These are phyloP conservation scores for Tholera decimalis DNA, from an alignment of 2,888 invertebrate species.

Conservation along the genomic window DNA sequence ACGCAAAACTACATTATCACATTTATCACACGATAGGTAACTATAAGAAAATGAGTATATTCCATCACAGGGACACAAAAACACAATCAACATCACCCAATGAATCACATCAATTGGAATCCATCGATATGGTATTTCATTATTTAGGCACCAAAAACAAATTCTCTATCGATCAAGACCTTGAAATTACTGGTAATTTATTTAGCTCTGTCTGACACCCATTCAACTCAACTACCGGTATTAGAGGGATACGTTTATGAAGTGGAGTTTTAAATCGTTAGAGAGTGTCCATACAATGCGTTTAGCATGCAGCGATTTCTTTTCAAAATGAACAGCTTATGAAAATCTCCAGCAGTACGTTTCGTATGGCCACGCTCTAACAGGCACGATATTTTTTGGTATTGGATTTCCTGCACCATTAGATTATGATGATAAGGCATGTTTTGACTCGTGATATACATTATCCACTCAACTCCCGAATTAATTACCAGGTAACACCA, in stretches of 20 bases:
- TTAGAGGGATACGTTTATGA: slow-evolving; percentile 32
- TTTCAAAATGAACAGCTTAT: background rate
- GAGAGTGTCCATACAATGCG: slow-evolving; percentile 9
- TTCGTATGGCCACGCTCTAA: slow-evolving; percentile 25
- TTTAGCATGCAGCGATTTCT: background rate
- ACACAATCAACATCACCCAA: background rate
- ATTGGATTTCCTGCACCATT: slow-evolving; percentile 47
- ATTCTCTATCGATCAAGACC: background rate
- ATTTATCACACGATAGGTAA: background rate
- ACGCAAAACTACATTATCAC: background rate
- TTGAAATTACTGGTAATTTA: background rate
- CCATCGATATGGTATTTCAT: background rate
- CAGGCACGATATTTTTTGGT: slow-evolving; percentile 37
- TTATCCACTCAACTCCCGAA: slow-evolving; percentile 35
- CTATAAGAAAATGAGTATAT: background rate
- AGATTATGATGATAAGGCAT: slow-evolving; percentile 38
- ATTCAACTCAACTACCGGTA: slow-evolving; percentile 13
- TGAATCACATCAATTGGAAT: background rate
- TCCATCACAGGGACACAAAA: background rate
- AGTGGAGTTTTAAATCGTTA: slow-evolving; percentile 4
- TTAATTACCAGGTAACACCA: slow-evolving; percentile 31
- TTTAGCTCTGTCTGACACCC: background rate
- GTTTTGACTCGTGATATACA: slow-evolving; percentile 47
- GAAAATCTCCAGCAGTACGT: background rate
- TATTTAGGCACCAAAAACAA: background rate